Conservation (phyloP, 1,140 invertebrate genomes). For the Lepidurus couesii region DNA sequence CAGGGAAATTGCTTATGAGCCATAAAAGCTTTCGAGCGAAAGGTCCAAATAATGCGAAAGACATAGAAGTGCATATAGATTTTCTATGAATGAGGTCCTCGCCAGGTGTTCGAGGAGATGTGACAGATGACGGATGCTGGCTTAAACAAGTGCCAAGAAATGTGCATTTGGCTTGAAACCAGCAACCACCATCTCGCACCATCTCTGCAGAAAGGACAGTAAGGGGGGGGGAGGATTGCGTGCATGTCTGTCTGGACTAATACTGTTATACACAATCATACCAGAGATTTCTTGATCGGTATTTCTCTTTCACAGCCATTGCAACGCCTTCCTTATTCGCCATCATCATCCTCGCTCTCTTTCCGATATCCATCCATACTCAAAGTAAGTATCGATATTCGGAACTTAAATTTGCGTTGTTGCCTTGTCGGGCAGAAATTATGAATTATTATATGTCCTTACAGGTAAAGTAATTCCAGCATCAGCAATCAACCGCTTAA, state of each 20-base stretch:
- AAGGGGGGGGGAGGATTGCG: background rate
- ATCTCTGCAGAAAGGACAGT: background rate
- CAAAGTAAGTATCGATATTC: background rate
- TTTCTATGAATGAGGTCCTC: slow-evolving; percentile 4
- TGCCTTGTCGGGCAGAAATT: background rate
- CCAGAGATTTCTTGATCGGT: too few relatives aligned
- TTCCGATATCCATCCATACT: background rate
- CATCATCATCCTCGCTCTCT: background rate
- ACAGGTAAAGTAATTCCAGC: slow-evolving; percentile 1
- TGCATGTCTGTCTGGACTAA: slow-evolving; percentile 8
- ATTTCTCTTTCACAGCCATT: background rate
- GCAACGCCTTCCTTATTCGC: background rate
- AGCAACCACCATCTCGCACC: background rate
- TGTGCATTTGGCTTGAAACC: background rate
- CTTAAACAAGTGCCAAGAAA: background rate
- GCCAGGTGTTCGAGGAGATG: slow-evolving; percentile 6
- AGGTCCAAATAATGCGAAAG: background rate
- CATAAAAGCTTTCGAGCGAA: background rate
- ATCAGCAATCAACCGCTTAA: background rate
- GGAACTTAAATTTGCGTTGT: background rate
- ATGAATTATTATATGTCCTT: background rate
- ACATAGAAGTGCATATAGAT: background rate
- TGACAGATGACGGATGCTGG: slow-evolving; percentile 7
- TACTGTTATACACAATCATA: too few relatives aligned
- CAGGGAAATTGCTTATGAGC: background rate